Evolutionary conservation across 2,113 vertebrate genomes (phyloP).

Genomic region (Agapornis roseicollis): DNA sequence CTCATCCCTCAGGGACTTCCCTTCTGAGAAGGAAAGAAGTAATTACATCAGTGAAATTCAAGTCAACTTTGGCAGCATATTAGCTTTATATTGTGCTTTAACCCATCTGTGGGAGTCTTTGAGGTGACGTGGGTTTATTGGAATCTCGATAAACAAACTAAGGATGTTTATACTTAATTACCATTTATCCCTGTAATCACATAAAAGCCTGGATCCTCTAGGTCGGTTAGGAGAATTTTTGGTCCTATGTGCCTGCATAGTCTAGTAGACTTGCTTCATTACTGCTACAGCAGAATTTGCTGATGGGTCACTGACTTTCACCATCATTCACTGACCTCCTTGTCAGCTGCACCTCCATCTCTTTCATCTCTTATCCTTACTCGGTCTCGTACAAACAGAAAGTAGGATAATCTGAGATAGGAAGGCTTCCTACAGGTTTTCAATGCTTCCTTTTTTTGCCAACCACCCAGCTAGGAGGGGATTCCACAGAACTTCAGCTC

Average conservation of each 20-base stretch:
- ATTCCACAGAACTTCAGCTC: neutral
- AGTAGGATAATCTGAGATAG: neutral
- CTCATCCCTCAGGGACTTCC: conserved; percentile 82
- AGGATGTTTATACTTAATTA: neutral
- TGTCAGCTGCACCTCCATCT: neutral
- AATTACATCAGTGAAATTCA: conserved; percentile 19
- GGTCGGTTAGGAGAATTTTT: neutral
- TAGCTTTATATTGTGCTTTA: neutral
- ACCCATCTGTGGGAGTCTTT: neutral
- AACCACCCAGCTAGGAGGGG: neutral
- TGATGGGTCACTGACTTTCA: neutral
- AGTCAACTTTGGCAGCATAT: neutral
- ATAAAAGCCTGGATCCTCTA: neutral
- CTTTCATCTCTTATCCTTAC: neutral
- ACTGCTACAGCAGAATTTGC: neutral
- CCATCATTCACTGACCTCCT: neutral
- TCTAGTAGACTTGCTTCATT: neutral
- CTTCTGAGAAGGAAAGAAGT: conserved; percentile 75
- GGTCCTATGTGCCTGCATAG: neutral
- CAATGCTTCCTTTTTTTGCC: neutral
- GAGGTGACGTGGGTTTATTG: neutral
- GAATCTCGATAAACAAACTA: neutral
- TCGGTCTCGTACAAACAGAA: neutral
- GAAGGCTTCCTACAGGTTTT: neutral
- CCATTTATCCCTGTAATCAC: neutral